Base-by-base conservation (phyloP, 2,797 vertebrate species). In the Geotrypetes seraphini region DNA sequence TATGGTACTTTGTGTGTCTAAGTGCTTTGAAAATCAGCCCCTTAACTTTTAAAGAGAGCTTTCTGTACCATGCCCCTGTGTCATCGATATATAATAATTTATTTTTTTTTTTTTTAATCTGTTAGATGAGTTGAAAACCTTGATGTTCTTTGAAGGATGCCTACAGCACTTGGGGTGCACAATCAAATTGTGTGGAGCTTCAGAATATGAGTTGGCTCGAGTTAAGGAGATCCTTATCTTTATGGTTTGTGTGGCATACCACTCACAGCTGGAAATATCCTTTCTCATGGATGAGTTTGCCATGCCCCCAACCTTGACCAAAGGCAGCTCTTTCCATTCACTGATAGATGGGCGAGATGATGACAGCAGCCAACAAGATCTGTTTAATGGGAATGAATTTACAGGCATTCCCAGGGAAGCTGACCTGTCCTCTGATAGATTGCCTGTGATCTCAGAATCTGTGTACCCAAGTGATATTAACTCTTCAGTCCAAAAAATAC, bases 251-350 rank as follows among this genome's bases (percentile, higher is more conserved):
- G 92, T 96, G 44, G 96, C 95, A 31, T 98, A 99, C 64, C 96
- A 99, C 79, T 99, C 90, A 10, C 95, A 97, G 59, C 75, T 99
- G 35, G 96, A 99, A 72, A 97, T 98, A 47, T 97, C 95, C n/a
- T 97, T 99, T 60, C 91, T 99, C 40, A 99, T 99, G 96, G 96
- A 99, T 28, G 96, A 99, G 55, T 99, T 99, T 44, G 95, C 96
- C 19, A 98, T 97, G 96, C 96, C 95, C 1, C 96, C 96, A 17
- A 89, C 81, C 22, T 52, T 93, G 35, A 53, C 73, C 8, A 87
- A 85, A 45, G 91, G 77, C 33, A 36, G 75, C 30, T 92, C 91
- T 3, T 88, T 96, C 53, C 86, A 87, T 11, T 91, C 84, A 46
- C 73, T 96, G 43, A 79, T 91, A 46, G 92, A 96, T 36, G 84